Conservation (phyloP, 2,888 invertebrate species). For the Amphipoea oculea region DNA sequence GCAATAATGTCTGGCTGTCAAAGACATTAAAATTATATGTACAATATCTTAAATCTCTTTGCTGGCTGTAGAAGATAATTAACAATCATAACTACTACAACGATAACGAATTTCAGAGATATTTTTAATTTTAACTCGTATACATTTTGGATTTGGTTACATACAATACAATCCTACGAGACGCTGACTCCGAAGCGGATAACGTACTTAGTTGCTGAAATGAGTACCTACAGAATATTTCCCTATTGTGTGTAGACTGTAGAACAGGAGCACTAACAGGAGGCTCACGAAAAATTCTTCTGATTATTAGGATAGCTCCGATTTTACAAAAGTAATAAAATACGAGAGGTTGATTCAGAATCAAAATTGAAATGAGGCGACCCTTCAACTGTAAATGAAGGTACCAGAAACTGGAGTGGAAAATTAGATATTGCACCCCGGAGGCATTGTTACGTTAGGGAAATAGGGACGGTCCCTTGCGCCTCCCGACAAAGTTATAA, state of each 20-base stretch:
- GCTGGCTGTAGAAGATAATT: background rate
- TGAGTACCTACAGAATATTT: background rate
- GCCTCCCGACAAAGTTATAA: slow-evolving; percentile 14
- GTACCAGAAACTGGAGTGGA: slow-evolving; percentile 23
- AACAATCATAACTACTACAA: background rate
- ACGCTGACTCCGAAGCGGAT: background rate
- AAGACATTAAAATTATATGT: no score
- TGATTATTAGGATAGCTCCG: background rate
- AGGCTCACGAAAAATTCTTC: background rate
- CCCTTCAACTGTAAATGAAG: slow-evolving; percentile 27
- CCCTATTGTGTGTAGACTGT: background rate
- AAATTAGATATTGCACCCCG: slow-evolving; percentile 57
- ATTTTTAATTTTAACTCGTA: background rate
- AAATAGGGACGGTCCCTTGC: slow-evolving; percentile 40
- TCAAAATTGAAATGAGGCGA: slow-evolving; percentile 36
- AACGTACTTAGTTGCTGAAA: background rate
- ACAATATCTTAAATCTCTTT: no score
- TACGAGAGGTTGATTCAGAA: slow-evolving; percentile 33
- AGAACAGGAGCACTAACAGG: no score
- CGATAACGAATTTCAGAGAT: background rate
- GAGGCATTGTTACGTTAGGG: slow-evolving; percentile 46
- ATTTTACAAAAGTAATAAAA: slow-evolving; percentile 6
- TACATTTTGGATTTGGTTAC: background rate
- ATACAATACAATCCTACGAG: background rate
- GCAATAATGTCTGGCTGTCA: background rate